Conservation (phyloP, 2,113 vertebrate genomes). For the Morphnarchus princeps region DNA sequence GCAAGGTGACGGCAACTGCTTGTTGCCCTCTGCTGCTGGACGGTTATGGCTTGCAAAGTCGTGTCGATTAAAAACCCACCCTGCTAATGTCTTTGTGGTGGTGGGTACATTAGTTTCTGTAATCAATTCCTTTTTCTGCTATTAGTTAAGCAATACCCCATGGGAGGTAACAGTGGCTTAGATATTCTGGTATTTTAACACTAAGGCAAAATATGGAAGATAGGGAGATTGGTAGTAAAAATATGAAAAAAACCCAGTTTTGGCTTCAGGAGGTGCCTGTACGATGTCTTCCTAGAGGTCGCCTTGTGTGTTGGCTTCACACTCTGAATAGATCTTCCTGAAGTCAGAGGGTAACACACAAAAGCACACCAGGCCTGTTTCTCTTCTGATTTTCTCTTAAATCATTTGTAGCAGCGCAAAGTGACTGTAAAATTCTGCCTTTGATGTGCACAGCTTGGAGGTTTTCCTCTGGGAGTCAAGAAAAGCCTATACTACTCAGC, state of each 20-base stretch:
- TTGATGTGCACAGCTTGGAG: slow-evolving; percentile 2
- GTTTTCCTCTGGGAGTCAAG: background rate
- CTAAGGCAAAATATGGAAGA: background rate
- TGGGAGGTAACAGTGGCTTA: background rate
- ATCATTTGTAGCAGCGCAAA: background rate
- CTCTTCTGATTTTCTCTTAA: background rate
- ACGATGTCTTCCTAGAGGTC: background rate
- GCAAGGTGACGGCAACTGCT: background rate
- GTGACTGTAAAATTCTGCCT: background rate
- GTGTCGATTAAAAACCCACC: background rate
- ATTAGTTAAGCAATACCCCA: background rate
- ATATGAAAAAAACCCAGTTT: background rate
- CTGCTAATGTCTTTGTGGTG: background rate
- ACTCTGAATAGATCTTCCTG: background rate
- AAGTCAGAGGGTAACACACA: background rate
- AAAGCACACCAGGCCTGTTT: background rate
- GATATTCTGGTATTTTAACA: background rate
- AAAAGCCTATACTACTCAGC: background rate
- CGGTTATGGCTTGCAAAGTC: background rate
- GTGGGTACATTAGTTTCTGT: background rate
- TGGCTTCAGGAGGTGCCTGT: background rate
- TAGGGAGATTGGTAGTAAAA: background rate
- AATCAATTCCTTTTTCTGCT: background rate
- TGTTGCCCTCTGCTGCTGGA: background rate
- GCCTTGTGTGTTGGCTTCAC: background rate